These are phyloP conservation scores for Trachymyrmex cornetzi DNA, from an alignment of 1,140 invertebrate genomes.

Conservation along the genomic window DNA sequence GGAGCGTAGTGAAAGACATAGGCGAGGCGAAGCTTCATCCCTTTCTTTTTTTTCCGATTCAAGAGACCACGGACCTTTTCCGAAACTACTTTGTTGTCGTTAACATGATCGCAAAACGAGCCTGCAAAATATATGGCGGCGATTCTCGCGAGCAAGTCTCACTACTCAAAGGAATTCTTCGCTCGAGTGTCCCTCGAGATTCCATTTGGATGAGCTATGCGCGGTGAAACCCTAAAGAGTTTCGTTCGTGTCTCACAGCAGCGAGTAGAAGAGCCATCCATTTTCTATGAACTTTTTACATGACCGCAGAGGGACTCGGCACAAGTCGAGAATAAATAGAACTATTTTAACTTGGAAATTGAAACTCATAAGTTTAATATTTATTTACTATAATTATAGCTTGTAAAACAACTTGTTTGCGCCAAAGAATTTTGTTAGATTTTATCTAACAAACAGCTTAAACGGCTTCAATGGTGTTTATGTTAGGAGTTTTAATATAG, in stretches of 20 bases:
- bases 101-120: conserved; percentile 22
- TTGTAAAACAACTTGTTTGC: neutral
- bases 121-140: conserved; percentile 33
- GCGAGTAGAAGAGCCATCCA: conserved; percentile 30
- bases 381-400: neutral
- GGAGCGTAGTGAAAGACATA: conserved; percentile 86
- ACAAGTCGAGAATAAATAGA: conserved; percentile 9
- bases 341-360: conserved; percentile 14
- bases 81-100: conserved; percentile 57
- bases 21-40: conserved; percentile 86
- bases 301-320: neutral
- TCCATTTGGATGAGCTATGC: neutral
- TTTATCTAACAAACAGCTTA: neutral
- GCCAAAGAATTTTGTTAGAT: neutral
- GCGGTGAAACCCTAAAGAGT: conserved; percentile 37
- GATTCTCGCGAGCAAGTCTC: conserved; percentile 40
- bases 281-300: conserved; percentile 36
- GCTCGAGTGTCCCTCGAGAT: conserved; percentile 18
- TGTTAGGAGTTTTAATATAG: neutral
- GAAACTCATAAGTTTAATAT: conserved; percentile 3
- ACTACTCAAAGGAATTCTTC: conserved; percentile 31
- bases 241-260: conserved; percentile 27
- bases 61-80: conserved; percentile 79
- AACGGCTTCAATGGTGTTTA: neutral
- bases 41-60: conserved; percentile 80